Evolutionary conservation across 2,797 vertebrate genomes (phyloP).

Genomic region (Gadopsis bispinosus): DNA sequence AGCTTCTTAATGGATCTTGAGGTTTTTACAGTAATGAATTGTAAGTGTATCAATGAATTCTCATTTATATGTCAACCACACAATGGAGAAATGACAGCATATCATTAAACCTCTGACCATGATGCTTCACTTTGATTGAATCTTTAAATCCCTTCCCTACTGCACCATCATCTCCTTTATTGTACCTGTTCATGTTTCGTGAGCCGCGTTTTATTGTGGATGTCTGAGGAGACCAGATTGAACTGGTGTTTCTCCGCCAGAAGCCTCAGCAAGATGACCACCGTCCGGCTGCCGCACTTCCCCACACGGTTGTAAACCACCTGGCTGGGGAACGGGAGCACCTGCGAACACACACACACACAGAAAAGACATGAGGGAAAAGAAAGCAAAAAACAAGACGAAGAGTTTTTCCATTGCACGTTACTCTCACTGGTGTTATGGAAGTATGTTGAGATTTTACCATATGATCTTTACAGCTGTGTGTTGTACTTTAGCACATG

Average conservation of each 20-base stretch:
- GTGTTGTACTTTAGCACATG: background rate
- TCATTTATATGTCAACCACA: background rate
- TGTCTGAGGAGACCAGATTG: constrained; percentile 96
- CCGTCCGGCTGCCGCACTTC: constrained; percentile 98
- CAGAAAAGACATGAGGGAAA: background rate
- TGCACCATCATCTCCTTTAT: background rate
- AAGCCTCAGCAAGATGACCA: constrained; percentile 93
- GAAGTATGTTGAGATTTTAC: background rate
- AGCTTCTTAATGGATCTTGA: background rate
- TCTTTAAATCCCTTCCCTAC: too few relatives aligned
- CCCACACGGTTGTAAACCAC: constrained; percentile 99
- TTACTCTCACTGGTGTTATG: background rate
- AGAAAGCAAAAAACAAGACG: background rate
- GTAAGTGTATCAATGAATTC: background rate
- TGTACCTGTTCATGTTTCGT: constrained; percentile 96
- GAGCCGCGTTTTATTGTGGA: constrained; percentile 98
- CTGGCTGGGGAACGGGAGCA: constrained; percentile 96
- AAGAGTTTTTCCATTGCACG: background rate
- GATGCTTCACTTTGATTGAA: background rate
- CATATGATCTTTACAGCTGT: background rate
- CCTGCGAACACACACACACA: constrained; percentile 77
- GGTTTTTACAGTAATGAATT: too few relatives aligned
- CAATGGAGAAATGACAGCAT: background rate
- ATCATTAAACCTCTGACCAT: background rate
- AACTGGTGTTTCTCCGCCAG: constrained; percentile 96